Evolutionary conservation across 1,140 invertebrate genomes (phyloP), one percentile per base, ranked within the genome.

Genomic region (Tribolium castaneum): DNA sequence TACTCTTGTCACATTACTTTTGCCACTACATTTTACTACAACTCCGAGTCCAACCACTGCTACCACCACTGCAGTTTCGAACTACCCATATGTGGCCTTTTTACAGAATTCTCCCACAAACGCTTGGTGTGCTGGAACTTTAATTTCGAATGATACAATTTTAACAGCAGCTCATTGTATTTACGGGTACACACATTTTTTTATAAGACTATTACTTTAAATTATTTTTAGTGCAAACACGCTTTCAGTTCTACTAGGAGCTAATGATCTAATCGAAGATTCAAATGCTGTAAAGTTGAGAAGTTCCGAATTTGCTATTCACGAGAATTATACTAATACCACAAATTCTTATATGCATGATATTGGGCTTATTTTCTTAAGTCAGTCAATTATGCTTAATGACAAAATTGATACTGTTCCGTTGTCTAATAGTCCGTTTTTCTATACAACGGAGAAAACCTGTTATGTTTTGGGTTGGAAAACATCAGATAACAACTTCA

Each of bases 91-190:
- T 19, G 16, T 19, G 16, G 16, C 16, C 1, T 19, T 19, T 1
- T 19, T 19, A 19, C 16, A 19, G 16, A 19, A 19, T 19, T 19
- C 16, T 19, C 1, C 16, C 2, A 19, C 16, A 19, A 19, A 19
- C 16, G 16, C 16, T 19, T 19, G 16, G 16, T 19, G 16, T 19
- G 16, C 2, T 19, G 16, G 16, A 19, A 19, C 16, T 1, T 19
- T 19, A 19, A 19, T 19, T 19, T 19, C 16, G 25, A 30, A 30
- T 30, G 25, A 30, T 30, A 30, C 25, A 30, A 30, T 62, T 25
- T 19, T 62, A 16, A 62, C 56, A 14, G 56, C 56, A 2, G 56
- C 56, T 6, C 56, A 62, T 30, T 62, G 56, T 62, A 10, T 62
- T n/a, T 7, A 6, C 12, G 22, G 9, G 56, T 62, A 62, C 3